Base-by-base conservation (phyloP, 2,888 invertebrate genomes). In the Ryuthela nishihirai region DNA sequence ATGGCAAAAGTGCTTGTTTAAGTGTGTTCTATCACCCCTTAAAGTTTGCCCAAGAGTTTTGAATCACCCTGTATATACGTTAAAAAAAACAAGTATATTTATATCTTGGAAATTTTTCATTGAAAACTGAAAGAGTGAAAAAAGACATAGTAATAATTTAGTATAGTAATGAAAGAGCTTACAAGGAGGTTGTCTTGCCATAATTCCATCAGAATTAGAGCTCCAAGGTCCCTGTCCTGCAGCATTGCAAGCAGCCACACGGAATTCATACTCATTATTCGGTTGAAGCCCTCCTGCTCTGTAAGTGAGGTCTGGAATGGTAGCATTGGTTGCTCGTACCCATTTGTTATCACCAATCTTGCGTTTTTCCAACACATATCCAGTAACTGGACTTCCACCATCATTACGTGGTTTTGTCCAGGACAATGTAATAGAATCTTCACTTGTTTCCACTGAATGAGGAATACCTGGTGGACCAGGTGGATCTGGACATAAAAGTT, bases 261-360 rank as follows among this genome's bases (percentile, higher is more conserved):
- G 83, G 82, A 99, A 99, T 74, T 99, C 98, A 70, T 99, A 99
- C 72, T 94, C 92, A 68, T 91, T 90, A 73, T 97, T 92, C 74
- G 97, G 93, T 60, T 92, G 88, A 36, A 99, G 79, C 17, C 64
- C 64, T 6, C 63, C 65, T 65, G 76, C 82, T 72, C 86, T 89
- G 75, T 87, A 87, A 3, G 85, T 87, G 1, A 90, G 83, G 72
- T 95, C 97, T 32, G 88, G 86, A 68, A 95, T 83, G 70, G 87
- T 81, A 23, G 87, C 85, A 72, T 91, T 92, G 9, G 87, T 85
- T 12, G 92, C 97, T 73, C 92, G 94, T 1, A 86, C 88, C 98
- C 99, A 99, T 73, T 90, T 89, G 62, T 90, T 89, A 72, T 94
- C 94, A 44, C 92, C 93, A 46, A 88, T 82, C 65, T 84, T 77